Conservation (phyloP, 2,113 vertebrate genomes). For the Protobothrops mucrosquamatus region DNA sequence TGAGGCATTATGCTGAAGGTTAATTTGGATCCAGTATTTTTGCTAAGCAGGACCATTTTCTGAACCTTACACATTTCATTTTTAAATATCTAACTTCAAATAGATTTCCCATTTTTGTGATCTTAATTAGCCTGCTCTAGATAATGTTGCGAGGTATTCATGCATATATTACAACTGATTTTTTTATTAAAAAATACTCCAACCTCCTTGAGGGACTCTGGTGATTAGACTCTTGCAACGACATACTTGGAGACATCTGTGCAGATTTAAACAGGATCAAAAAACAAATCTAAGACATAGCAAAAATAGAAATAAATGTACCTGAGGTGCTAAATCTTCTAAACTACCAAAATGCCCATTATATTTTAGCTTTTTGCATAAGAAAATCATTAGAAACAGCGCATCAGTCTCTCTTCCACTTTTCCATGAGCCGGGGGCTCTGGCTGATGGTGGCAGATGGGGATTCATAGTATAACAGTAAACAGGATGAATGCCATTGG, state of each 20-base stretch:
- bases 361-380: neutral
- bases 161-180: neutral
- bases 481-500: neutral
- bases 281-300: slow-evolving; percentile 27
- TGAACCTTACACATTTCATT: slow-evolving; percentile 40
- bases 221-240: slow-evolving; percentile 62
- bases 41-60: slow-evolving; percentile 1
- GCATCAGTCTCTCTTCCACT: neutral
- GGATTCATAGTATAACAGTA: neutral
- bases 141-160: slow-evolving; percentile 29
- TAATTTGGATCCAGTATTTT: slow-evolving; percentile 34
- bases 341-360: slow-evolving; percentile 42
- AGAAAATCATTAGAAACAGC: neutral
- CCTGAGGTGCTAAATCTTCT: slow-evolving; percentile 31
- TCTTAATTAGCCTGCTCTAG: slow-evolving; percentile 39
- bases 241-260: slow-evolving; percentile 64
- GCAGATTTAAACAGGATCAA: slow-evolving; percentile 25
- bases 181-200: slow-evolving; percentile 12
- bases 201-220: slow-evolving; percentile 27
- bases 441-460: neutral
- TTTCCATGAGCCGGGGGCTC: neutral
- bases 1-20: slow-evolving; percentile 9
- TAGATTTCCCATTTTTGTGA: slow-evolving; percentile 44
- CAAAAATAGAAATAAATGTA: slow-evolving; percentile 41
- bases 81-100: slow-evolving; percentile 56